Evolutionary conservation across 2,113 vertebrate species (phyloP).

Genomic region (Cromileptes altivelis): DNA sequence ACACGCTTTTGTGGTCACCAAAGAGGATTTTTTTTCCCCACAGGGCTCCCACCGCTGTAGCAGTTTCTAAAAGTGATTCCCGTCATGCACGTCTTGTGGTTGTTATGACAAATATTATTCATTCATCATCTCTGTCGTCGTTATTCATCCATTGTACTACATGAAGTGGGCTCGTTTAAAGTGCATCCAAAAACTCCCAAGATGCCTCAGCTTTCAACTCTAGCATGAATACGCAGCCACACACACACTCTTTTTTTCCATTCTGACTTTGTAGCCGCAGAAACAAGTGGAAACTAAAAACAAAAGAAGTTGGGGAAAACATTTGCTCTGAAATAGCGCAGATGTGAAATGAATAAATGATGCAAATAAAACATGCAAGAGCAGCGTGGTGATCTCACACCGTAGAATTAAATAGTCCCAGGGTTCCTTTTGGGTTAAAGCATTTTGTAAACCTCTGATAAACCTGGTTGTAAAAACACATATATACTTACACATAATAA

Average conservation of each 20-base stretch:
- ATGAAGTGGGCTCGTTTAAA: constrained; percentile 55
- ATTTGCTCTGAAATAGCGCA: constrained; percentile 17
- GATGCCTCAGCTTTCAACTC: constrained; percentile 44
- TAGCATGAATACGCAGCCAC: constrained; percentile 3
- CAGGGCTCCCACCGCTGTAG: constrained; percentile 38
- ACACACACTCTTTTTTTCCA: neutral
- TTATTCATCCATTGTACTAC: constrained; percentile 43
- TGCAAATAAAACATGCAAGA: constrained; percentile 14
- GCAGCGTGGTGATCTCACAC: neutral
- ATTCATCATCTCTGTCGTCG: constrained; percentile 46
- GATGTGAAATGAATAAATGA: constrained; percentile 26
- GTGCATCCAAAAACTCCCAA: constrained; percentile 49
- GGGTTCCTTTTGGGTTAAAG: neutral
- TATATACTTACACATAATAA: neutral
- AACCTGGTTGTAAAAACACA: neutral
- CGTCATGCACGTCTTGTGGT: constrained; percentile 51
- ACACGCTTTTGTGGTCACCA: constrained; percentile 53
- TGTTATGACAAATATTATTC: constrained; percentile 61
- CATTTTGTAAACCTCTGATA: neutral
- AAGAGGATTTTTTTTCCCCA: constrained; percentile 48
- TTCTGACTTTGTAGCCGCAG: constrained; percentile 18
- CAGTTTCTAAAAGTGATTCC: constrained; percentile 52
- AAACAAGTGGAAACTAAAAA: constrained; percentile 45
- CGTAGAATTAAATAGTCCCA: neutral
- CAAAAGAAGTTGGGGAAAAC: neutral